phyloP scores from a whole-genome alignment of 2,888 invertebrate species.

The Amorpha juglandis region DNA sequence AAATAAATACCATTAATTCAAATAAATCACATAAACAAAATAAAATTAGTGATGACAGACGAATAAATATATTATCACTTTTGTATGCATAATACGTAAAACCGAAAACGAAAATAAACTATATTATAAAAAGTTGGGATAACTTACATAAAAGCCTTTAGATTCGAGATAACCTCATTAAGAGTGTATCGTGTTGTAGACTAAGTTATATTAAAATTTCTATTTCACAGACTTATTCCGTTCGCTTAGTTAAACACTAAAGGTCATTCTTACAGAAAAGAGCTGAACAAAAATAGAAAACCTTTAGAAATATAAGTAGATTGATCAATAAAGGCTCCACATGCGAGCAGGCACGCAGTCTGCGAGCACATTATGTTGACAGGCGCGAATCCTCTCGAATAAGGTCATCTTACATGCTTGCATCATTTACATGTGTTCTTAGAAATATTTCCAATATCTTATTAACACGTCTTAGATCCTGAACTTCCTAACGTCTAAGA shows the following conservation, averaged over 20 bases:
- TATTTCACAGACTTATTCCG: not conserved
- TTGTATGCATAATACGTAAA: too few species aligned
- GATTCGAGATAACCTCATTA: slow-evolving; percentile 2
- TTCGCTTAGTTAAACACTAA: not conserved
- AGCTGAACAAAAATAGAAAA: slow-evolving; percentile 15
- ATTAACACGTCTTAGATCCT: not conserved
- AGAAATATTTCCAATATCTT: not conserved
- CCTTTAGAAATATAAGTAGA: slow-evolving; percentile 40
- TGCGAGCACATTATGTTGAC: slow-evolving; percentile 43
- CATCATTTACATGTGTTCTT: not conserved
- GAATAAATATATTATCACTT: too few species aligned
- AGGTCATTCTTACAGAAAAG: slow-evolving; percentile 7
- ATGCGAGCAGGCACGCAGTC: slow-evolving; percentile 37
- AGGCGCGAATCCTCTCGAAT: slow-evolving; percentile 44
- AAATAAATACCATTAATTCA: too few species aligned
- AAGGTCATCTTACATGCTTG: not conserved
- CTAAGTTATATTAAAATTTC: slow-evolving; percentile 10
- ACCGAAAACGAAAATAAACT: not conserved
- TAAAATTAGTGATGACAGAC: too few species aligned
- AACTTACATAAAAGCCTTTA: not conserved
- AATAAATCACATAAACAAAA: too few species aligned
- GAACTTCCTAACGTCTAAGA: slow-evolving; percentile 32
- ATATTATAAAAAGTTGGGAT: not conserved
- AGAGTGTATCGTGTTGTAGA: not conserved
- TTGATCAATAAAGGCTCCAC: slow-evolving; percentile 64